phyloP scores from a whole-genome alignment of 1,140 invertebrate species.

The Conus ventricosus region DNA sequence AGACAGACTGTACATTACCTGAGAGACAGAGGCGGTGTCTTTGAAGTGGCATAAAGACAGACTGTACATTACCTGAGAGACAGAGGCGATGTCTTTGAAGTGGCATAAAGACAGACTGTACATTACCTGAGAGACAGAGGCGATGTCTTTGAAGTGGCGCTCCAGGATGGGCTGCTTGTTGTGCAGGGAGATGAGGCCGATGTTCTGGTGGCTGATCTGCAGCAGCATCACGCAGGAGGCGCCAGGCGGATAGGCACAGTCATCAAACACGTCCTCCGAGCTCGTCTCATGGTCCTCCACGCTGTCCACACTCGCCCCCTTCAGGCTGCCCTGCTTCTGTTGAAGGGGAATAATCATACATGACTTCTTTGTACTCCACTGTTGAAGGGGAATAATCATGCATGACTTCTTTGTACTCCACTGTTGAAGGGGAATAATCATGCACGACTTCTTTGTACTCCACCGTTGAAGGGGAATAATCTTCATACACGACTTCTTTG shows the following conservation, averaged over 20 bases:
- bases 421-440: no score
- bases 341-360: no score
- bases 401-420: no score
- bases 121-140: constrained; percentile 87
- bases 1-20: background rate
- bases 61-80: background rate
- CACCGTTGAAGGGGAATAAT: no score
- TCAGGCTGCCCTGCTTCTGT: background rate
- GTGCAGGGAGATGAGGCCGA: constrained; percentile 93
- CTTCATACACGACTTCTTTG: no score
- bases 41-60: no score
- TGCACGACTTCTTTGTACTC: no score
- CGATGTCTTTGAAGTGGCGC: constrained; percentile 90
- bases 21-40: background rate
- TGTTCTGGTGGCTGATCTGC: constrained; percentile 89
- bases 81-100: background rate
- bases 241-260: constrained; percentile 24
- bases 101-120: no score
- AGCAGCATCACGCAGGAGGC: constrained; percentile 87
- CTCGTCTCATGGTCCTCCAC: background rate
- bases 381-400: no score
- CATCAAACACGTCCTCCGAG: constrained; percentile 29
- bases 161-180: constrained; percentile 91
- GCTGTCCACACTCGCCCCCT: constrained; percentile 9
- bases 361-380: no score